phyloP scores from a whole-genome alignment of 2,797 vertebrate genomes.

The Chlorospingus semifuscus region DNA sequence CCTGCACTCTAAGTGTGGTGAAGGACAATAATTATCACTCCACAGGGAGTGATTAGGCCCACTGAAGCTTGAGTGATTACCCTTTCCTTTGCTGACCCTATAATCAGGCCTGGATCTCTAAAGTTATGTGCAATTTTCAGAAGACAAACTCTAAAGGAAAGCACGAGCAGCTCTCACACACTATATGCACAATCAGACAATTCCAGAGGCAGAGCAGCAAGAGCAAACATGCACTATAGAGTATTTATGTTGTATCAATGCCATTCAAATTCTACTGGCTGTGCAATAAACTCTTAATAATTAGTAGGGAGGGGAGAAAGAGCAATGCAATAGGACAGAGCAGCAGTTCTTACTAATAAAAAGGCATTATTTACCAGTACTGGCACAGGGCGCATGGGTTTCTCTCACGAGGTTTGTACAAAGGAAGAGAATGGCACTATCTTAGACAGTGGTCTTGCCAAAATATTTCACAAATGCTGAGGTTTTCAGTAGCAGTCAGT shows the following conservation, averaged over 20 bases:
- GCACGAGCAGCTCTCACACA: neutral
- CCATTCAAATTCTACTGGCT: neutral
- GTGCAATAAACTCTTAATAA: neutral
- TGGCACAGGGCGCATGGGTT: accelerated
- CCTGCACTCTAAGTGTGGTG: neutral
- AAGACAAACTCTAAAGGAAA: neutral
- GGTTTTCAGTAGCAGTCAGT: neutral
- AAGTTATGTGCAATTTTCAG: slow-evolving; percentile 20
- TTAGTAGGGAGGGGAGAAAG: neutral
- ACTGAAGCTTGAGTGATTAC: slow-evolving; percentile 56
- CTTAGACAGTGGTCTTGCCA: neutral
- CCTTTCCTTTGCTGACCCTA: slow-evolving; percentile 40
- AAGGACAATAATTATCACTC: slow-evolving; percentile 59
- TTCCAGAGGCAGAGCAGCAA: neutral
- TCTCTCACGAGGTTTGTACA: neutral
- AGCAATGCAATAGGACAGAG: neutral
- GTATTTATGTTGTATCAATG: neutral
- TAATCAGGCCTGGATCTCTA: slow-evolving; percentile 28
- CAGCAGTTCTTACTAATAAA: neutral
- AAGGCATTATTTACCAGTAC: neutral
- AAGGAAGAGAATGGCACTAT: neutral
- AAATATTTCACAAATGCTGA: neutral
- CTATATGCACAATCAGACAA: accelerated
- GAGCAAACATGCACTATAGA: neutral
- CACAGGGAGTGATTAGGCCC: slow-evolving; percentile 43